Conservation (phyloP, 2,888 invertebrate species). For the Heteromurus nitidus region DNA sequence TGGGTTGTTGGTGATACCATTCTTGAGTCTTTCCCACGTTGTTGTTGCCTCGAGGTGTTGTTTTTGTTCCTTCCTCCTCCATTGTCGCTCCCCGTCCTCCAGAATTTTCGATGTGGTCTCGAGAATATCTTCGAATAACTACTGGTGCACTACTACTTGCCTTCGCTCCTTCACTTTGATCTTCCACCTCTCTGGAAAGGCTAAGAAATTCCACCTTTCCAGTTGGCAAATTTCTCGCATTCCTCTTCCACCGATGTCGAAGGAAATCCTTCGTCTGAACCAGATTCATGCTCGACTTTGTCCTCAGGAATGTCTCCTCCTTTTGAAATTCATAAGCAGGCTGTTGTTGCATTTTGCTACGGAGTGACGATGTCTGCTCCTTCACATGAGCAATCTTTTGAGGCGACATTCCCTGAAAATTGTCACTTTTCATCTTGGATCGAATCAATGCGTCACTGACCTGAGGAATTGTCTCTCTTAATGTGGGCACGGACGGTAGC, state of each 20-base stretch:
- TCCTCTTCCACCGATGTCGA: slow-evolving; percentile 49
- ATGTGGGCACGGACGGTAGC: background rate
- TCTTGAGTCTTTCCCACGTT: background rate
- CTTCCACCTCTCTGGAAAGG: too few relatives aligned
- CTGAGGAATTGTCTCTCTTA: slow-evolving; percentile 1
- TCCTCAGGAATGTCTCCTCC: background rate
- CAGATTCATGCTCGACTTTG: background rate
- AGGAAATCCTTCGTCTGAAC: slow-evolving; percentile 38
- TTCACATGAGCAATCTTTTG: too few relatives aligned
- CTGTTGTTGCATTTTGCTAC: too few relatives aligned
- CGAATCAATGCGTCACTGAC: background rate
- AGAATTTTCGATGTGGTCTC: background rate
- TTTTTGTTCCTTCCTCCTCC: background rate
- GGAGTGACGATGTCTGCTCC: too few relatives aligned
- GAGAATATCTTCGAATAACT: background rate
- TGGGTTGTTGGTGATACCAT: background rate
- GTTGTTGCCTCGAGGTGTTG: background rate
- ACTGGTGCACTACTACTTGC: too few relatives aligned
- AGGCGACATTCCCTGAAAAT: too few relatives aligned
- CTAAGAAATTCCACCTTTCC: too few relatives aligned
- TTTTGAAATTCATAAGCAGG: too few relatives aligned
- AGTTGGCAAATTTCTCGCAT: too few relatives aligned
- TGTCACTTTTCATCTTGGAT: background rate
- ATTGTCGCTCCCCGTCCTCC: background rate
- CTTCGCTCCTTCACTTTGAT: too few relatives aligned